Base-by-base conservation (phyloP, 2,888 invertebrate genomes). In the Cynaeus angustus region DNA sequence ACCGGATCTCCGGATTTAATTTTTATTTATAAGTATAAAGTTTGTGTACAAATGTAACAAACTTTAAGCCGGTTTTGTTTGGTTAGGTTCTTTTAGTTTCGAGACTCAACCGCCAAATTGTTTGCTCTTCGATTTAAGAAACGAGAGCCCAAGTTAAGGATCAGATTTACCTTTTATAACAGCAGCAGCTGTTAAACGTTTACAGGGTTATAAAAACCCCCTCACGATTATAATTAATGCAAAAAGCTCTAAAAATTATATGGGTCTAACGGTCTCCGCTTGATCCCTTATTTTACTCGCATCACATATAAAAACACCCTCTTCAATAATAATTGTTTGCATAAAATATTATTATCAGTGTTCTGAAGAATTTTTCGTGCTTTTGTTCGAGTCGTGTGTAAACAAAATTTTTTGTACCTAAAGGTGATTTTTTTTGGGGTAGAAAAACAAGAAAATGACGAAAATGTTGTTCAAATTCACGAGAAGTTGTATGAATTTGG, bases 91-190 rank as follows among this genome's bases (percentile, higher is more conserved):
- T 59, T 41, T 56, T 65, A 56, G 28, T 53, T 53, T 41, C 38
- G 43, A 30, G 43, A 12, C 50, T 52, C 48, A 41, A 28, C 56
- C 59, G 59, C 45, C 53, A 53, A 30, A 53, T 26, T 59, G 66
- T 67, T 67, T 67, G 52, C 66, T 28, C 26, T 67, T 59, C 66
- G 66, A 67, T 67, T 67, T 67, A 59, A 37, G 66, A 66, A 64
- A 50, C 62, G 50, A 26, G 30, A 64, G 28, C 55, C 53, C 43
- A 28, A 53, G 53, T 45, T 45, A 52, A 67, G 66, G 59, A 59
- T 59, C 50, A 59, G 59, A 67, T 67, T 67, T 67, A 67, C 66
- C 66, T 67, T 66, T 50, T 66, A 66, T 66, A 66, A 26, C 50
- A 43, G 33, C 56, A 30, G 66, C 66, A 59, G 66, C 58, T 67